Evolutionary conservation across 2,888 invertebrate species (phyloP).

Genomic region (Sesamia inferens): DNA sequence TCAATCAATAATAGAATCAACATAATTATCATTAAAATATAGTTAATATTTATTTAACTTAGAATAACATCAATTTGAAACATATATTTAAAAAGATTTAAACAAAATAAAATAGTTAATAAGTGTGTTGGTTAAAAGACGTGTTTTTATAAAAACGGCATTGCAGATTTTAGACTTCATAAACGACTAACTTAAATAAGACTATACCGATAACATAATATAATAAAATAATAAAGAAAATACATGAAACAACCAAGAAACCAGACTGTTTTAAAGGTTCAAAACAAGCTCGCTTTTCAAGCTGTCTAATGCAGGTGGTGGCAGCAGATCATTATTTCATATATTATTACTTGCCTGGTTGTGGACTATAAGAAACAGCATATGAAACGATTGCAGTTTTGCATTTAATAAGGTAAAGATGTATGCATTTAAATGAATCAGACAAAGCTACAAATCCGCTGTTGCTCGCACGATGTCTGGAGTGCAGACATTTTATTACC

Average conservation of each 20-base stretch:
- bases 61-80: too few relatives aligned
- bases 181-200: too few relatives aligned
- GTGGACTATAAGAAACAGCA: background rate
- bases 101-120: too few relatives aligned
- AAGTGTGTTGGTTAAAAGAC: too few relatives aligned
- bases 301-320: background rate
- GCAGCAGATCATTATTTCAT: background rate
- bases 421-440: conserved; percentile 14
- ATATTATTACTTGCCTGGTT: background rate
- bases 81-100: too few relatives aligned
- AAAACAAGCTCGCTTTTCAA: background rate
- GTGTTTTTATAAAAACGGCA: too few relatives aligned
- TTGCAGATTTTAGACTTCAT: too few relatives aligned
- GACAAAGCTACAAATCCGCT: conserved; percentile 5
- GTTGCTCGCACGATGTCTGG: conserved; percentile 4
- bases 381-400: background rate
- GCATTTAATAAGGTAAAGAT: background rate
- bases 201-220: background rate
- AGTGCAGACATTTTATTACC: conserved; percentile 25
- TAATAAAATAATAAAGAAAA: background rate
- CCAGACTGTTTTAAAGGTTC: background rate
- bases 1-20: too few relatives aligned
- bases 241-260: too few relatives aligned
- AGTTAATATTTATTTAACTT: too few relatives aligned
- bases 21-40: too few relatives aligned